Evolutionary conservation across 2,888 invertebrate genomes (phyloP), one percentile per base, ranked within the genome.

Genomic region (Octonoba sinensis): DNA sequence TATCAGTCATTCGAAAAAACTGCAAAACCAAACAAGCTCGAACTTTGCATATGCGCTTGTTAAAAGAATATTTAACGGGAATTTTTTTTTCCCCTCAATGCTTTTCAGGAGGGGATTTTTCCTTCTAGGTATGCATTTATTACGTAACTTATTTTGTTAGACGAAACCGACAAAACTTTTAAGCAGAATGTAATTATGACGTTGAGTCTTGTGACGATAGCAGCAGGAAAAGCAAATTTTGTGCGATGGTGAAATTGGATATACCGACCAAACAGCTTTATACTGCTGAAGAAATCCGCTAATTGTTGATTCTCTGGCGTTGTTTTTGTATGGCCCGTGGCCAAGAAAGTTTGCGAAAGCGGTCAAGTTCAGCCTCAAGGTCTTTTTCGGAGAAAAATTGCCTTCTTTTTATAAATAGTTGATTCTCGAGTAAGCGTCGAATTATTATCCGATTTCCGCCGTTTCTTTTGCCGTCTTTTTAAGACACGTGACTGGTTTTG

Each of bases 341-440:
- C 79, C 79, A 79, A 79, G 56, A 66, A 27, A 49, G 73, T 73
- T 69, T 67, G 73, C 69, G 79, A 73, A 79, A 73, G 73, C 79
- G 81, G 81, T 82, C 81, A 82, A 82, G 81, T 82, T 82, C 81
- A 82, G 57, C 36, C 24, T 65, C 81, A 82, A 82, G 81, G 81
- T 57, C 74, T 82, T 75, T 51, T 49, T 18, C 64, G 71, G 60
- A 64, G 70, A 46, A 47, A 59, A 67, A 18, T 70, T 36, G 36
- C 11, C 36, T 72, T 57, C n/a, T 62, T 62, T 65, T 49, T 64
- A 64, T 47, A 20, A 65, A 24, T 65, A 65, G 49, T 24, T 24
- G 49, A 49, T 24, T 16, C 16, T 12, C 15, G 24, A 15, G 36
- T 65, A 16, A 49, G 36, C 49, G 49, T 49, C n/a, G 20, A n/a